Percentiles rank a stretch among this genome's conserved stretches.
Evolutionary conservation across 2,113 vertebrate genomes (phyloP).

Genomic region (Bombycilla garrulus): DNA sequence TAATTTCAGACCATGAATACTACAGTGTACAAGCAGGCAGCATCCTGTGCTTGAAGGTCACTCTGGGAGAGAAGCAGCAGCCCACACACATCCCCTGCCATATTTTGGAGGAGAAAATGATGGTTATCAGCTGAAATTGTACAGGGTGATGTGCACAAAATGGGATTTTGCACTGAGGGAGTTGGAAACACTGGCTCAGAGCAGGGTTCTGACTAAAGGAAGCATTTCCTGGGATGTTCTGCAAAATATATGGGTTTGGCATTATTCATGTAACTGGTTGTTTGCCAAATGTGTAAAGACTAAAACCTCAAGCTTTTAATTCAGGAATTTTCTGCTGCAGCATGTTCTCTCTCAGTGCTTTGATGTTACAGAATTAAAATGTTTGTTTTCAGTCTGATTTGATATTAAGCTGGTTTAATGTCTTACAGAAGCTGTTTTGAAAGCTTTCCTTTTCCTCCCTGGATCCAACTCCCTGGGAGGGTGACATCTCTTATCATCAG

Average conservation of each 20-base stretch:
- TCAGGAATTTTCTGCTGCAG: slow-evolving; percentile 5
- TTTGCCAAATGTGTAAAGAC: background rate
- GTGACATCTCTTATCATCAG: slow-evolving; percentile 13
- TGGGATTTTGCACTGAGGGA: background rate
- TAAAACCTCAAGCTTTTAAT: background rate
- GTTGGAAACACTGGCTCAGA: background rate
- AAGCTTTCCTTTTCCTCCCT: background rate
- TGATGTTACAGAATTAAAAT: slow-evolving; percentile 12
- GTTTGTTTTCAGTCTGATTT: slow-evolving; percentile 12
- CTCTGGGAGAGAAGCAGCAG: background rate
- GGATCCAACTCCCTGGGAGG: background rate
- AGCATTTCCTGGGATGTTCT: background rate
- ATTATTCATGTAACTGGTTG: background rate
- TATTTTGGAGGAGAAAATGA: background rate
- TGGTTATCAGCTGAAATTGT: background rate
- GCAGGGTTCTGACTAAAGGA: background rate
- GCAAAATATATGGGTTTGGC: background rate
- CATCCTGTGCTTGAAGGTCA: background rate
- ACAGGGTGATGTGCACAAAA: background rate
- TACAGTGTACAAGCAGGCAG: background rate
- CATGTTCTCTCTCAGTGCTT: background rate
- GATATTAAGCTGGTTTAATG: slow-evolving; percentile 32
- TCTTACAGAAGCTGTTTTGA: background rate
- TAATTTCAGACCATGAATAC: background rate
- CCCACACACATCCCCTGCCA: background rate